These are phyloP conservation scores for Drosophila fuyamai DNA, from an alignment of 1,140 invertebrate genomes.

Conservation along the genomic window DNA sequence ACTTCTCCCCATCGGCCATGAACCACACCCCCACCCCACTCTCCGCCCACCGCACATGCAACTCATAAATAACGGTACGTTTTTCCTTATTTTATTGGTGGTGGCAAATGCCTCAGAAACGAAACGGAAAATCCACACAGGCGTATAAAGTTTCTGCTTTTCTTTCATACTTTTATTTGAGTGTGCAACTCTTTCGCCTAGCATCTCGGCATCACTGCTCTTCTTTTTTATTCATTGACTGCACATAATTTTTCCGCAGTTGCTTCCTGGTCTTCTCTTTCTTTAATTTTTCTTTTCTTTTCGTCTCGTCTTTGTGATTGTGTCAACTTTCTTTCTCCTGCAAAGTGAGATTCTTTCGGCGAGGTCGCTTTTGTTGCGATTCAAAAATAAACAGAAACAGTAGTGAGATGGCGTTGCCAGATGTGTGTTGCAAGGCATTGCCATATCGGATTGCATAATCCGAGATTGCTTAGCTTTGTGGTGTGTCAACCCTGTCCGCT, in stretches of 20 bases:
- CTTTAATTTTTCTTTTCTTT: constrained; percentile 21
- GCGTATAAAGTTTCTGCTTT: constrained; percentile 41
- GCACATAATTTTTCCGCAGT: constrained; percentile 51
- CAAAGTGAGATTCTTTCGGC: constrained; percentile 24
- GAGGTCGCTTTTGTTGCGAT: constrained; percentile 34
- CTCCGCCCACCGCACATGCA: constrained; percentile 6
- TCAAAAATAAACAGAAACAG: constrained; percentile 36
- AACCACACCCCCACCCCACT: not conserved
- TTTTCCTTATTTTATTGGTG: constrained; percentile 64
- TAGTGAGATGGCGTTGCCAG: constrained; percentile 38
- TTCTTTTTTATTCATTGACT: constrained; percentile 69
- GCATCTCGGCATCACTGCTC: constrained; percentile 14
- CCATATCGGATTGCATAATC: constrained; percentile 29
- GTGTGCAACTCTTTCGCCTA: constrained; percentile 31
- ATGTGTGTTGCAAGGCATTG: constrained; percentile 22
- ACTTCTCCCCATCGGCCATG: constrained; percentile 36
- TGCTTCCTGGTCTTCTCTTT: constrained; percentile 67
- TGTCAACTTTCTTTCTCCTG: constrained; percentile 68
- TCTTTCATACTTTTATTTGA: constrained; percentile 17
- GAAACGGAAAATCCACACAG: constrained; percentile 69
- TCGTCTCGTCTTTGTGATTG: constrained; percentile 40
- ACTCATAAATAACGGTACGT: constrained; percentile 72
- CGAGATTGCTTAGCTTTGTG: constrained; percentile 14
- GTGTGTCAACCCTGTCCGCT: constrained; percentile 27
- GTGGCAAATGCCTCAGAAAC: constrained; percentile 44